A percentile compares a stretch with the other conserved stretches of the same genome.
Evolutionary conservation across 2,797 vertebrate species (phyloP).

Genomic region (Leucoraja ocellata): DNA sequence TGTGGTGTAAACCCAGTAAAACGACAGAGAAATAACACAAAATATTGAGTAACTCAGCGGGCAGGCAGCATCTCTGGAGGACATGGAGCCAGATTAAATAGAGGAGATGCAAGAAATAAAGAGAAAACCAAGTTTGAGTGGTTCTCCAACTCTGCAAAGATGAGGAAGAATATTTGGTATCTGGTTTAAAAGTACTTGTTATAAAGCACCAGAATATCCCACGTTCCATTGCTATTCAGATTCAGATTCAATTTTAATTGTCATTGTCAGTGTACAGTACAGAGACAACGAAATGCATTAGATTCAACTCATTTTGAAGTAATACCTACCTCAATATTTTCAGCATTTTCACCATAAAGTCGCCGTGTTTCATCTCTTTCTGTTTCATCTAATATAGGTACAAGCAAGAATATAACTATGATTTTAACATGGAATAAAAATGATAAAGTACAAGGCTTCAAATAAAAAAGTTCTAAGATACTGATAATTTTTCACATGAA

Average conservation of each 20-base stretch:
- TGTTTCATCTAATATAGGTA: constrained; percentile 69
- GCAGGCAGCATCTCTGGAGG: no score
- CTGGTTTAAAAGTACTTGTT: not conserved
- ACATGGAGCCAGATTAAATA: not conserved
- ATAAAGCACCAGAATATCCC: not conserved
- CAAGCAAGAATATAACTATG: constrained; percentile 38
- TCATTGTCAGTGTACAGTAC: no score
- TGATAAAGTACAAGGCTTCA: constrained; percentile 34
- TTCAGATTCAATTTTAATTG: no score
- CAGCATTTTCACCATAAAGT: constrained; percentile 68
- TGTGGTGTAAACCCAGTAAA: not conserved
- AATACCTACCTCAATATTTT: constrained; percentile 66
- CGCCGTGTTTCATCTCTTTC: constrained; percentile 82
- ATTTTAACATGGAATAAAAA: constrained; percentile 1
- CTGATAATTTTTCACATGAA: not conserved
- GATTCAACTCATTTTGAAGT: not conserved
- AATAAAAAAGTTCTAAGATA: not conserved
- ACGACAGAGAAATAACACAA: no score
- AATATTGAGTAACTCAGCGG: no score
- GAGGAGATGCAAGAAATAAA: not conserved
- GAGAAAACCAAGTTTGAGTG: not conserved
- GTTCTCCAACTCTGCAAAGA: not conserved
- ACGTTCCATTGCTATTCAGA: not conserved
- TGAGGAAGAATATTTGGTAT: not conserved
- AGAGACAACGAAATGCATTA: no score